Conservation (phyloP, 2,888 invertebrate species). For the Catocala fraxini region DNA sequence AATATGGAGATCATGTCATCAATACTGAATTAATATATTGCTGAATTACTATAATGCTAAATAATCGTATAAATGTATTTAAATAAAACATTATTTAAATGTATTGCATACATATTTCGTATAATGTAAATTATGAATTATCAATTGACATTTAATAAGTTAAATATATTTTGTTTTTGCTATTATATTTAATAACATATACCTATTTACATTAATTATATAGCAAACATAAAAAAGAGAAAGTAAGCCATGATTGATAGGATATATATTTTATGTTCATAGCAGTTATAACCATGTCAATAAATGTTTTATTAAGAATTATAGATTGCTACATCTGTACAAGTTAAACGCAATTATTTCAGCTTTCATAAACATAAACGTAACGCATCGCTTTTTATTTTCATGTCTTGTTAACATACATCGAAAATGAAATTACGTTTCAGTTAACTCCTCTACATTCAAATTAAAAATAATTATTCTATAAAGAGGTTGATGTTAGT, state of each 20-base stretch:
- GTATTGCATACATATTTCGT: no score
- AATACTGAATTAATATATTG: no score
- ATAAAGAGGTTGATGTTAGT: conserved; percentile 26
- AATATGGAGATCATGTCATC: no score
- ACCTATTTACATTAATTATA: conserved; percentile 23
- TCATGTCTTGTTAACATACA: no score
- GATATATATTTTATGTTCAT: conserved; percentile 31
- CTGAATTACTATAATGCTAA: no score
- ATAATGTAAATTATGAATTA: no score
- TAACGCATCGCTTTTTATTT: no score
- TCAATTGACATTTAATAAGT: conserved; percentile 9
- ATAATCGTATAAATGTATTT: neutral
- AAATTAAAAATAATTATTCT: conserved; percentile 27
- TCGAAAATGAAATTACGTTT: no score
- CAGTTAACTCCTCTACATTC: conserved; percentile 12
- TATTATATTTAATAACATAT: conserved; percentile 12
- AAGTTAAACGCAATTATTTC: conserved; percentile 7
- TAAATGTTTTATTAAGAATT: conserved; percentile 29
- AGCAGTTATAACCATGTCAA: conserved; percentile 32
- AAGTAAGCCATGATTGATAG: conserved; percentile 36
- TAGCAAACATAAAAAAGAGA: conserved; percentile 40
- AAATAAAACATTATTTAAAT: conserved; percentile 8
- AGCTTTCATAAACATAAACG: conserved; percentile 13
- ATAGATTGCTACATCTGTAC: conserved; percentile 24
- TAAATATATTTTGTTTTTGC: conserved; percentile 23